Evolutionary conservation across 2,888 invertebrate genomes (phyloP).

Genomic region (Drosophila eohydei): DNA sequence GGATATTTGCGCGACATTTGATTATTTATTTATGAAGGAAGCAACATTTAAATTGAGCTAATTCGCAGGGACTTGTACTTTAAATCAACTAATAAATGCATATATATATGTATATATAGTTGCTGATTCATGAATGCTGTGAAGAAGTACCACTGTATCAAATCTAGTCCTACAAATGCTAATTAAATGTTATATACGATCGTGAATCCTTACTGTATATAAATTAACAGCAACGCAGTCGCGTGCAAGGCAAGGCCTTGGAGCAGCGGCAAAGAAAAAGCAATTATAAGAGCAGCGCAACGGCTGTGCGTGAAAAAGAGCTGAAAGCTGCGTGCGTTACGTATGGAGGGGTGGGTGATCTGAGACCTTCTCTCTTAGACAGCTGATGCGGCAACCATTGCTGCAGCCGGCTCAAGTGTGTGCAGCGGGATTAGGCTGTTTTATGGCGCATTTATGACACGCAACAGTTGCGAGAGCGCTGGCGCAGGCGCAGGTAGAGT

Average conservation of each 20-base stretch:
- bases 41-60: neutral
- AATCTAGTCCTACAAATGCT: neutral
- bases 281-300: slow-evolving; percentile 15
- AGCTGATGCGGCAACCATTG: slow-evolving; percentile 54
- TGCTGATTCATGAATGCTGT: neutral
- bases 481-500: slow-evolving; percentile 37
- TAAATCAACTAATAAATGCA: neutral
- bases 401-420: slow-evolving; percentile 47
- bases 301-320: slow-evolving; percentile 6
- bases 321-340: slow-evolving; percentile 7
- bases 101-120: neutral
- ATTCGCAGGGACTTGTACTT: neutral
- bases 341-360: slow-evolving; percentile 15
- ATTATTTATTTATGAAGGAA: slow-evolving; percentile 8
- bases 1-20: slow-evolving; percentile 11
- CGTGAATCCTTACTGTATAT: slow-evolving; percentile 24
- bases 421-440: slow-evolving; percentile 62
- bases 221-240: slow-evolving; percentile 10
- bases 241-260: slow-evolving; percentile 40
- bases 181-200: slow-evolving; percentile 5
- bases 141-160: neutral
- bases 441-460: slow-evolving; percentile 71
- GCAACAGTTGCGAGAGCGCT: slow-evolving; percentile 64
- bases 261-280: slow-evolving; percentile 14
- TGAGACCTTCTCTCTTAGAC: slow-evolving; percentile 21